Evolutionary conservation across 2,797 vertebrate genomes (phyloP).

Genomic region (Halcyon badia): DNA sequence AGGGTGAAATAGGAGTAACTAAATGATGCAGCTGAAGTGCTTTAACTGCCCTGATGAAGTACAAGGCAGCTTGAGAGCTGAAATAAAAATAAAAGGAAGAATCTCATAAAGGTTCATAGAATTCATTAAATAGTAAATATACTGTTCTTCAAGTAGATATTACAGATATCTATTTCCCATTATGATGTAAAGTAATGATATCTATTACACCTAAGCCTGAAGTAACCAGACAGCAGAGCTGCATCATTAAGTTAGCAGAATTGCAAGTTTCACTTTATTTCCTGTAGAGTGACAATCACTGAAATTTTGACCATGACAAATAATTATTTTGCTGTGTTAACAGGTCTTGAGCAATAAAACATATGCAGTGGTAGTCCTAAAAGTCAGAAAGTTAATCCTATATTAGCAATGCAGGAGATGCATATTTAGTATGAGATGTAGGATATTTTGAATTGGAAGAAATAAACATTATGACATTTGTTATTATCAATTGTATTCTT

Average conservation of each 20-base stretch:
- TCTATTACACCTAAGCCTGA: not conserved
- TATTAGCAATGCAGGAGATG: not conserved
- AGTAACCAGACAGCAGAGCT: not conserved
- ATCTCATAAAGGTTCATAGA: not conserved
- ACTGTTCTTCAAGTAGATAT: not conserved
- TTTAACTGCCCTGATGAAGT: constrained; percentile 27
- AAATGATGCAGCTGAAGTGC: constrained; percentile 18
- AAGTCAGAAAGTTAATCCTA: not conserved
- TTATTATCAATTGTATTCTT: not conserved
- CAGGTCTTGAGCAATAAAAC: not conserved
- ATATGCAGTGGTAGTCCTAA: not conserved
- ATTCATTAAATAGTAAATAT: not conserved
- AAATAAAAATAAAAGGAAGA: not conserved
- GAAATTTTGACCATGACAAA: not conserved
- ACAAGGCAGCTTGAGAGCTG: not conserved
- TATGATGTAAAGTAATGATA: not conserved
- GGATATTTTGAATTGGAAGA: not conserved
- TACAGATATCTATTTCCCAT: not conserved
- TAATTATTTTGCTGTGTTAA: not conserved
- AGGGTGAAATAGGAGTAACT: constrained; percentile 63
- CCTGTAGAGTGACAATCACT: not conserved
- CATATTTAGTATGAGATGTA: not conserved
- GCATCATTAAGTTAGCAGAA: not conserved
- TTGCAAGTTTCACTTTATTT: not conserved
- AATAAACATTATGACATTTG: not conserved